Base-by-base conservation (phyloP, 2,888 invertebrate species). In the Sussaba pulchella region DNA sequence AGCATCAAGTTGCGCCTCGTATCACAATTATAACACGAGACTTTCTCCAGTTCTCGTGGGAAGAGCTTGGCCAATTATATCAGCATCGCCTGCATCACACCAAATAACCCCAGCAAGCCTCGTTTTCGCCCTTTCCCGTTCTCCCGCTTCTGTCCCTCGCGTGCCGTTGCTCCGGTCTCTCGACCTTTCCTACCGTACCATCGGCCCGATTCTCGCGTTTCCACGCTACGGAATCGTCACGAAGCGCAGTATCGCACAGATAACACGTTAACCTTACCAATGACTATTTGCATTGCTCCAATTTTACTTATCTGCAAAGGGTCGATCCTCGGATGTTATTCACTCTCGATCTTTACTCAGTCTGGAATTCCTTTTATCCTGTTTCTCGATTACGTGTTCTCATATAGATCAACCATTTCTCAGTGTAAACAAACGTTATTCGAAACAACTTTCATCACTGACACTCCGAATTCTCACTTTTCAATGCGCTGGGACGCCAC, bases 111-210 rank as follows among this genome's bases (percentile, higher is more conserved):
- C 47, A 52, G 14, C 73, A 50, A 67, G 63, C 57, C 75, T 79
- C 79, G 50, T 75, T 75, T 70, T 73, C 79, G 74, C 81, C 70
- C 81, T 82, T 76, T 81, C 75, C 66, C 83, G 72, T 66, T 75
- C 82, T 79, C 31, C 6, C 31, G 31, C 76, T 50, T 78, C 57
- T 78, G 64, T 69, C 57, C 72, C 74, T 80, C 81, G 82, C 82
- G 78, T 75, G 82, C 79, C 82, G 41, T 64, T 72, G 63, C 82
- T 79, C 76, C 79, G 79, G 78, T 79, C 82, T 82, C 79, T 79
- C 75, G 82, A 79, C 79, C 78, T 78, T 81, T 81, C 81, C 78
- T 77, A 81, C 81, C 81, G 66, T 70, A 41, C 36, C 64, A 74
- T 79, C 78, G 50, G 41, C 36, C 21, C 64, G 41, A 26, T 45